Evolutionary conservation across 1,140 invertebrate genomes (phyloP).

Genomic region (Charaxes varanes): DNA sequence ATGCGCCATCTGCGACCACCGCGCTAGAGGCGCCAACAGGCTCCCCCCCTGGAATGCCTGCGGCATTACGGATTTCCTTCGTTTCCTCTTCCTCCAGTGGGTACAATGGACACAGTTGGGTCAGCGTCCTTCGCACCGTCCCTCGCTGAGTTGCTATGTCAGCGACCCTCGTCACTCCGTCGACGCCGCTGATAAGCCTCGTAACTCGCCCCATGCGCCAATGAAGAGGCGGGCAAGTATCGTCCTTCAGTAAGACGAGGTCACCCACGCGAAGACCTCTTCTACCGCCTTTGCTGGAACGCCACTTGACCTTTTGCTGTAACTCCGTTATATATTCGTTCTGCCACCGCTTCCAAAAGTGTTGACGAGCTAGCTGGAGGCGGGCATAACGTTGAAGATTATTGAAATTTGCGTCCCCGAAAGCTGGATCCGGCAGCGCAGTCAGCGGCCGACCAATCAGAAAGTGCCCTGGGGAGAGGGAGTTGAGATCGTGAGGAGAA

Average conservation of each 20-base stretch:
- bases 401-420: not conserved
- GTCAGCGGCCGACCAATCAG: constrained; percentile 20
- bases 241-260: not conserved
- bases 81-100: no score
- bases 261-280: not conserved
- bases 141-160: no score
- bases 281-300: not conserved
- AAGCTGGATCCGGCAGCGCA: constrained; percentile 13
- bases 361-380: constrained; percentile 16
- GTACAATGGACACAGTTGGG: no score
- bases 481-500: constrained; percentile 10
- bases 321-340: constrained; percentile 20
- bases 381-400: constrained; percentile 12
- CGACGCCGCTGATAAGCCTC: no score
- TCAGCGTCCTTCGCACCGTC: no score
- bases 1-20: no score
- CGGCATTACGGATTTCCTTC: no score
- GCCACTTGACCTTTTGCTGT: not conserved
- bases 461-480: constrained; percentile 24
- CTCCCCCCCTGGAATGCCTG: no score
- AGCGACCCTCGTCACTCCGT: no score
- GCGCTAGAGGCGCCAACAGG: no score
- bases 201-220: no score
- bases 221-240: no score
- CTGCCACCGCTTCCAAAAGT: constrained; percentile 25